Evolutionary conservation across 2,113 vertebrate species (phyloP).

Genomic region (Boulengeromyrus knoepffleri): DNA sequence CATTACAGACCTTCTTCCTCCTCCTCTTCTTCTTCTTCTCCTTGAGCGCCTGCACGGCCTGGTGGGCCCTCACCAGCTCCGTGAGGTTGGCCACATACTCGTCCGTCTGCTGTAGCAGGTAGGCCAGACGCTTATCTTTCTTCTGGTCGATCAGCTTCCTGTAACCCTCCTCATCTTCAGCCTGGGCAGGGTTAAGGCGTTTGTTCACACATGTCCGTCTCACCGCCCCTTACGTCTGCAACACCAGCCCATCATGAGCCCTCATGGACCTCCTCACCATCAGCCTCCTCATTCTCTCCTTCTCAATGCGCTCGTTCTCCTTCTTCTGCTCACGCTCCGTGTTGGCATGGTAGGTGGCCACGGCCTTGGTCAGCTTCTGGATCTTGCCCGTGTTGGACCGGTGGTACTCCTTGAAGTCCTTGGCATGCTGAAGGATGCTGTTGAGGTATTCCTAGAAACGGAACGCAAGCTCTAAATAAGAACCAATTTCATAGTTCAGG

Average conservation of each 20-base stretch:
- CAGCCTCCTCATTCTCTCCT: conserved; percentile 89
- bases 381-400: conserved; percentile 88
- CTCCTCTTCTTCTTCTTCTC: conserved; percentile 96
- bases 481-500: not conserved
- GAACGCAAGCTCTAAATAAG: not conserved
- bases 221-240: no score
- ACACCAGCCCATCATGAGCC: no score
- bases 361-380: conserved; percentile 92
- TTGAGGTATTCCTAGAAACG: conserved; percentile 88
- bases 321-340: conserved; percentile 98
- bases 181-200: conserved; percentile 50
- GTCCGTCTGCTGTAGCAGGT: conserved; percentile 93
- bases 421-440: conserved; percentile 95
- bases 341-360: conserved; percentile 93
- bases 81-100: conserved; percentile 97
- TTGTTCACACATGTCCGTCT: not conserved
- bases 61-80: conserved; percentile 88
- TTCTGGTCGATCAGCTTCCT: conserved; percentile 97
- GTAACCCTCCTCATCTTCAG: conserved; percentile 93
- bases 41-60: conserved; percentile 88
- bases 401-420: conserved; percentile 97
- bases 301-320: conserved; percentile 93
- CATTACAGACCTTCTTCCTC: conserved; percentile 63
- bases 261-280: conserved; percentile 62
- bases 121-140: conserved; percentile 95